Evolutionary conservation across 2,888 invertebrate species (phyloP), one percentile per base, ranked within the genome.

Genomic region (Lycia hirtaria): DNA sequence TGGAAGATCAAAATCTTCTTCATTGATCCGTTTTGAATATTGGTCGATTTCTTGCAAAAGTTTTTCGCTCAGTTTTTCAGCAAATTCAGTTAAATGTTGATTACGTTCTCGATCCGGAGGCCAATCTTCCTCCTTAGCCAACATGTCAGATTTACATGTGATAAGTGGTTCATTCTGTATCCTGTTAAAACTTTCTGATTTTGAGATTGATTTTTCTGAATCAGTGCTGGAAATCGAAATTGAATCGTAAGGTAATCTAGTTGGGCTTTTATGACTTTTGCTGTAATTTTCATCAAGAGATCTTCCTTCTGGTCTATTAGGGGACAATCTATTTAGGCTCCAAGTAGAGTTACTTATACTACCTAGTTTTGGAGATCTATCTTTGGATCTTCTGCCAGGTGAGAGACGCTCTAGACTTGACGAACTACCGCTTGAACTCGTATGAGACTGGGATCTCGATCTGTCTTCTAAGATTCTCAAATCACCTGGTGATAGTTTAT

Each of bases 51-150:
- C 96, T 64, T 95, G 94, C 52, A 96, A 92, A 60, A 97, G 86
- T 78, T 96, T 96, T 75, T 96, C 96, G 75, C 96, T 96, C n/a
- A 97, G 86, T 76, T 95, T 95, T 75, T 97, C 96, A 1, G 96
- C 96, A 72, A 96, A 96, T 71, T 96, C 96, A 1, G 95, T 95
- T 60, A 96, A 88, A 76, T 96, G 95, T 70, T 94, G 94, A 62
- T 93, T 93, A 64, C 94, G 94, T 63, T 95, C 94, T 63, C 82
- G 84, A 68, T 94, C 94, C 50, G 93, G 93, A 0, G 81, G 70
- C 95, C 95, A 95, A 30, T 89, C 92, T 45, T 93, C 92, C 68
- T 91, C 89, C 65, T 88, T 91, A 20, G 81, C 75, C 35, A 92
- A 55, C 81, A 92, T 92, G 57, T 92, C 92, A 9, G 91, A 92